Evolutionary conservation across 2,797 vertebrate species (phyloP), one percentile per base, ranked within the genome.

Genomic region (Holocentrus rufus): DNA sequence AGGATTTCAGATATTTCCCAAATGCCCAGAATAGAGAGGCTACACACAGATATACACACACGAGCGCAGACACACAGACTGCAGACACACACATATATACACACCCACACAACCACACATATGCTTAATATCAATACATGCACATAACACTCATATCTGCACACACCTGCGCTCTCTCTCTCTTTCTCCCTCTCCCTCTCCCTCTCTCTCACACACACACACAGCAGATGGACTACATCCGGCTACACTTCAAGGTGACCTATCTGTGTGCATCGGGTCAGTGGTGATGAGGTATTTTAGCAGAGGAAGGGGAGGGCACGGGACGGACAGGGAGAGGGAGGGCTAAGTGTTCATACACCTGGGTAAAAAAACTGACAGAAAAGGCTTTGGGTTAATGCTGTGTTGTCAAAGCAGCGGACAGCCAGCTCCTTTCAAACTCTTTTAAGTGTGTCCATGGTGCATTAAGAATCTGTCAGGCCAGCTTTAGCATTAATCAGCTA

Each of bases 401-500:
- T 2, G 34, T 81, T 92, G 90, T 92, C 86, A 89, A 79, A 87
- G 83, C 52, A 69, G 60, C 52, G 72, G 73, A 74, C 14, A 58
- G 69, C 66, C 77, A 50, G 73, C 63, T 88, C 67, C 72, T 73
- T 58, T 72, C 53, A 7, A 75, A 83, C 73, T 87, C 90, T 91
- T 92, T 92, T 82, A 91, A 92, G 88, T 89, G 79, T 67, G 62
- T 88, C 86, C 62, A 62, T 72, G 60, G 81, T 88, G 89, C 85
- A 89, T 92, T 92, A 90, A 87, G 85, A 80, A 88, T 82, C 89
- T 88, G 89, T 91, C 90, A 92, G 86, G 79, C 49, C 81, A 87
- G 90, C 81, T 92, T 90, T 86, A 81, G 86, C 89, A 89, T 92
- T 93, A 92, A 94, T 91, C 93, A 92, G 85, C 85, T 72, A 81